Percentiles rank a stretch among this genome's conserved stretches.
phyloP scores from a whole-genome alignment of 2,797 vertebrate species.

The Yasuhikotakia modesta region DNA sequence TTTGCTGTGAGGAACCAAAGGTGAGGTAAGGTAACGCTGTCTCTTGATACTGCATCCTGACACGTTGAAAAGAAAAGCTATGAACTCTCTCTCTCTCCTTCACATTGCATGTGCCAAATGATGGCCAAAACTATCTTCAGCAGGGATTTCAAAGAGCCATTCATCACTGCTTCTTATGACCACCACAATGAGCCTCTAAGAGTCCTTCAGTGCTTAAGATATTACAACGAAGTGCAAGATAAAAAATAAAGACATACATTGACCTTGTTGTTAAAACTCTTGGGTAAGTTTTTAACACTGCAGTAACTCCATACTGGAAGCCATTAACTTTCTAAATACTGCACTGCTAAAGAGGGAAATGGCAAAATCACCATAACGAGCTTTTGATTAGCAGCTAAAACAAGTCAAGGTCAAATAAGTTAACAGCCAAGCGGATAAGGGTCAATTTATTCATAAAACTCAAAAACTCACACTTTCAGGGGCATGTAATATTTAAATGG shows the following conservation, averaged over 20 bases:
- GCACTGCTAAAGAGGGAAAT: not conserved
- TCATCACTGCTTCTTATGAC: not conserved
- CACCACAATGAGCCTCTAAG: not conserved
- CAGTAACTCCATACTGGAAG: not conserved
- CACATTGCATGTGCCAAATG: not conserved
- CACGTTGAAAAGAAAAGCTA: not conserved
- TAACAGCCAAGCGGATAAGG: not conserved
- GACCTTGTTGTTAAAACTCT: conserved; percentile 3
- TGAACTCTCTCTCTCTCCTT: not conserved
- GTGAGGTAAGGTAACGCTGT: not conserved
- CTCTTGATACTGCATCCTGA: not conserved
- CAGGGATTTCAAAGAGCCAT: not conserved
- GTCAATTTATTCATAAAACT: not conserved
- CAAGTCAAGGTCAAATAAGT: conserved; percentile 14
- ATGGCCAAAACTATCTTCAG: not conserved
- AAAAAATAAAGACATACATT: not conserved
- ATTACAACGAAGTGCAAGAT: no score
- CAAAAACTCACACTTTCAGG: not conserved
- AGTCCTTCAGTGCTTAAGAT: no score
- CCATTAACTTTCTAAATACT: not conserved
- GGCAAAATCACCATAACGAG: conserved; percentile 35
- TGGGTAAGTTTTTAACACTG: not conserved
- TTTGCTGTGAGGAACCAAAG: not conserved
- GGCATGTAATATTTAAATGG: not conserved
- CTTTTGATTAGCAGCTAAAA: not conserved